Evolutionary conservation across 2,797 vertebrate species (phyloP).

Genomic region (Novumbra hubbsi): DNA sequence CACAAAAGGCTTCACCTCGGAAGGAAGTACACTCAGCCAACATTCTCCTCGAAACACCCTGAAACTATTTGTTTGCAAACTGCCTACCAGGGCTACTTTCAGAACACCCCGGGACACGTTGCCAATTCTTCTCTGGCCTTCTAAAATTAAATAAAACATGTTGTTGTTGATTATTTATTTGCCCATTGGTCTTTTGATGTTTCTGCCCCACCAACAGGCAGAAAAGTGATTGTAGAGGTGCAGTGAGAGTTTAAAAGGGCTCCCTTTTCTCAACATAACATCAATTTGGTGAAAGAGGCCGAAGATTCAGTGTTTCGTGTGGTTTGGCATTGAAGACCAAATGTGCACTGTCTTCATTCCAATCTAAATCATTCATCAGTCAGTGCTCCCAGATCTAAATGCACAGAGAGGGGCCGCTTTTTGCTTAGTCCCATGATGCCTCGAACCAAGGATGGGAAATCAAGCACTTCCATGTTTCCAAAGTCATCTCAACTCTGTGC

Average conservation of each 20-base stretch:
- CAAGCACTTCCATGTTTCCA: conserved; percentile 12
- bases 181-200: conserved; percentile 68
- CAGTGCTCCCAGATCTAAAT: conserved; percentile 70
- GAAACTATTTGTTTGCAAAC: conserved; percentile 7
- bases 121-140: conserved; percentile 48
- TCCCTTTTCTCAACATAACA: conserved; percentile 43
- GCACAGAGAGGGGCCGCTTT: conserved; percentile 64
- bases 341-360: conserved; percentile 37
- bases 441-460: conserved; percentile 46
- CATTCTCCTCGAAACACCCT: background rate
- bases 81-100: conserved; percentile 50
- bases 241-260: background rate
- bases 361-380: conserved; percentile 73
- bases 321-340: conserved; percentile 49
- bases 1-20: conserved; percentile 45
- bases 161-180: conserved; percentile 74
- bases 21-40: conserved; percentile 9
- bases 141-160: conserved; percentile 74
- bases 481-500: background rate
- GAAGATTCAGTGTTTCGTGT: conserved; percentile 43
- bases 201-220: conserved; percentile 37
- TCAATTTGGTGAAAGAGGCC: conserved; percentile 57
- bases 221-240: conserved; percentile 41
- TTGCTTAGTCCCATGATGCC: conserved; percentile 64
- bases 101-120: conserved; percentile 50